A percentile compares a stretch with the other conserved stretches of the same genome.
Conservation (phyloP, 64 coral and sea anemone genomes). For the Porites australiensis region DNA sequence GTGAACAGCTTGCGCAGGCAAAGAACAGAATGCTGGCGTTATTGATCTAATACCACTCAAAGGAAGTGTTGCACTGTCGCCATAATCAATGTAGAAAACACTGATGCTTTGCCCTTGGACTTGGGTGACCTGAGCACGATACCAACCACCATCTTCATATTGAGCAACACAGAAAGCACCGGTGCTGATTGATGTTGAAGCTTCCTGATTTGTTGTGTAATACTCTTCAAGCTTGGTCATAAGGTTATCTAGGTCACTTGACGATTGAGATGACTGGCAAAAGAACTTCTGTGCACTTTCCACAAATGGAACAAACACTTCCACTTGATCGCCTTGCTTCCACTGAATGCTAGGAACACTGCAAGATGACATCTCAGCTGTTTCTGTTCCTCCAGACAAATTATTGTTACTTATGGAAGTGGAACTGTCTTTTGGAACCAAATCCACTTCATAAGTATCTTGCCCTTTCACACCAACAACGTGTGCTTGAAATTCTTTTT, state of each 20-base stretch:
- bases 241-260: constrained; percentile 69
- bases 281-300: constrained; percentile 73
- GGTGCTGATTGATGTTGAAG: constrained; percentile 49
- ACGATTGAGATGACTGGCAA: constrained; percentile 63
- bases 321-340: constrained; percentile 50
- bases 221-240: constrained; percentile 77
- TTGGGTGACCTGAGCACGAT: neutral
- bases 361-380: neutral
- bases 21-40: constrained; percentile 5
- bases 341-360: neutral
- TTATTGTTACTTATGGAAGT: neutral
- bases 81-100: constrained; percentile 60
- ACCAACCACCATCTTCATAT: constrained; percentile 35
- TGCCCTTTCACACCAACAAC: constrained; percentile 2
- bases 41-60: neutral
- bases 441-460: constrained; percentile 57
- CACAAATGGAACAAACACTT: constrained; percentile 69
- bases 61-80: constrained; percentile 26
- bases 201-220: constrained; percentile 61
- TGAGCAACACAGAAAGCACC: constrained; percentile 79
- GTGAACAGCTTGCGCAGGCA: constrained; percentile 44
- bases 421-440: constrained; percentile 34
- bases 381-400: neutral
- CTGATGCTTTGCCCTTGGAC: constrained; percentile 3
- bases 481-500: constrained; percentile 45